Percentiles rank a stretch among this genome's conserved stretches.
phyloP scores from a whole-genome alignment of 2,797 vertebrate species.

The Gadopsis bispinosus region DNA sequence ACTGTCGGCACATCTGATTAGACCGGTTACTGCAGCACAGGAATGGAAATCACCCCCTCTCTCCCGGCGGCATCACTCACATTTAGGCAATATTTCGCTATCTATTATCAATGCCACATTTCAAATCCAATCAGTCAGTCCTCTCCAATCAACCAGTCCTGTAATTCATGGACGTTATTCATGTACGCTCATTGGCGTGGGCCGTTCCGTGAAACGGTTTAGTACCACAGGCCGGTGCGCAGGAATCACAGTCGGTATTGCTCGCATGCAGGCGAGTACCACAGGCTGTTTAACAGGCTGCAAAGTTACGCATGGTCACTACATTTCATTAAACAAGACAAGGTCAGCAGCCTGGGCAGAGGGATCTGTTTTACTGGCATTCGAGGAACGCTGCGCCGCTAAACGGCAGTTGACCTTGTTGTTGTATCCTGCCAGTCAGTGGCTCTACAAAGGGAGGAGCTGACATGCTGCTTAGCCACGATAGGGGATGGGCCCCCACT shows the following conservation, averaged over 20 bases:
- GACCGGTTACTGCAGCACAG: constrained; percentile 20
- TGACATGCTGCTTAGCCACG: constrained; percentile 49
- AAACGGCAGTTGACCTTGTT: constrained; percentile 77
- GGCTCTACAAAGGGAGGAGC: constrained; percentile 52
- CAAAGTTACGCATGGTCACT: constrained; percentile 67
- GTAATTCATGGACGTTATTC: constrained; percentile 37
- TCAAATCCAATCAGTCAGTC: constrained; percentile 48
- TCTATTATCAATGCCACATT: constrained; percentile 50
- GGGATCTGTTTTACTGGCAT: constrained; percentile 71
- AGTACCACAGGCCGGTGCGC: constrained; percentile 33
- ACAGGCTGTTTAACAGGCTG: constrained; percentile 67
- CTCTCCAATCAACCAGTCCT: constrained; percentile 30
- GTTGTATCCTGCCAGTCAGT: constrained; percentile 68
- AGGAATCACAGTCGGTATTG: constrained; percentile 35
- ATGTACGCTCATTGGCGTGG: constrained; percentile 4
- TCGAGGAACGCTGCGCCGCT: constrained; percentile 54
- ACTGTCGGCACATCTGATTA: constrained; percentile 50
- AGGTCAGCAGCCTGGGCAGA: constrained; percentile 69
- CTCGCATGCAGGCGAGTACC: constrained; percentile 39
- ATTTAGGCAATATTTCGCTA: constrained; percentile 40
- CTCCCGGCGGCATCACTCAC: constrained; percentile 28
- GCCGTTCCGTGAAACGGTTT: constrained; percentile 18
- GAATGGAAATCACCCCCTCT: constrained; percentile 14
- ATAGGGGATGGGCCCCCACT: constrained; percentile 43
- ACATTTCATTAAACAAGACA: constrained; percentile 80